Evolutionary conservation across 2,113 vertebrate genomes (phyloP).

Genomic region (Neogale vison): DNA sequence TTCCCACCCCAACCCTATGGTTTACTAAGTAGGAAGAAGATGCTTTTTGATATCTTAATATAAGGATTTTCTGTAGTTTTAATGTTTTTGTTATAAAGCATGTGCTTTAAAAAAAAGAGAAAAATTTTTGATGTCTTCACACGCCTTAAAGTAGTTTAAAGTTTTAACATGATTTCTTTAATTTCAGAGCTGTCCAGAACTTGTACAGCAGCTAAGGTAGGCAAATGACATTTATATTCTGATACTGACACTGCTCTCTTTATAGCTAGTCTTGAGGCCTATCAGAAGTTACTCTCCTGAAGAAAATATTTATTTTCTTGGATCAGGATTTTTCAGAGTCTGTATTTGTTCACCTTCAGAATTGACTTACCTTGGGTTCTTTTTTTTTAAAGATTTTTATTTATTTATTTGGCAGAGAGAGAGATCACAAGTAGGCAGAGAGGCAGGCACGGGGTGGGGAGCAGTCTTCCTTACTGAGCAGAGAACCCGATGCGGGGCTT

Average conservation of each 20-base stretch:
- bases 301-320: constrained; percentile 44
- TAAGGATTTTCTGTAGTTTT: constrained; percentile 46
- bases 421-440: no score
- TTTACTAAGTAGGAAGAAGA: constrained; percentile 48
- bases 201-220: constrained; percentile 97
- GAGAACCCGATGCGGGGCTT: no score
- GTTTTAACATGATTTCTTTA: constrained; percentile 71
- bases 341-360: constrained; percentile 23
- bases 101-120: constrained; percentile 50
- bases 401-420: no score
- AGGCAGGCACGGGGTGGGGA: no score
- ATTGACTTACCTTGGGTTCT: background rate
- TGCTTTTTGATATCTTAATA: constrained; percentile 54
- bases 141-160: constrained; percentile 33
- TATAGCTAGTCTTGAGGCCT: background rate
- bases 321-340: background rate
- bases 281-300: background rate
- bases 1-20: background rate
- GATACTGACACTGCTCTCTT: background rate
- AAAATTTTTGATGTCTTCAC: constrained; percentile 36
- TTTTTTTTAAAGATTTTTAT: no score
- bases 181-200: constrained; percentile 95
- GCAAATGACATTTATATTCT: constrained; percentile 62
- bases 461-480: no score
- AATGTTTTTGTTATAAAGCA: constrained; percentile 55